Evolutionary conservation across 2,797 vertebrate species (phyloP).

Genomic region (Prionace glauca): DNA sequence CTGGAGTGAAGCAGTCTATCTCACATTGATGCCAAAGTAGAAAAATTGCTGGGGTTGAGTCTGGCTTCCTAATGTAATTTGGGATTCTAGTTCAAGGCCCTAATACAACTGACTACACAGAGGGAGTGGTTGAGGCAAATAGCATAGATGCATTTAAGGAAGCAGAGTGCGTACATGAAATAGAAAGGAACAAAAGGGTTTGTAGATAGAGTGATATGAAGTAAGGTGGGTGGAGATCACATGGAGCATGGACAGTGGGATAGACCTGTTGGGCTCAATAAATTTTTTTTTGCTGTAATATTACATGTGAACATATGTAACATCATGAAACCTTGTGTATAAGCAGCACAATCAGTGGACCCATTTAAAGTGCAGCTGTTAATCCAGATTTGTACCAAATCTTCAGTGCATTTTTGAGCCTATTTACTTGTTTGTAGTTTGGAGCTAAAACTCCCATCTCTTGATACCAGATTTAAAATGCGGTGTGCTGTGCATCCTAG

Average conservation of each 20-base stretch:
- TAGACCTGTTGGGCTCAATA: background rate
- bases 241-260: background rate
- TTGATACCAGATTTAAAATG: constrained; percentile 15
- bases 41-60: too few species aligned
- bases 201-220: background rate
- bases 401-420: constrained; percentile 16
- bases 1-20: too few species aligned
- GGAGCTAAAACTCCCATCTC: background rate
- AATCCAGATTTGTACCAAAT: background rate
- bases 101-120: too few species aligned
- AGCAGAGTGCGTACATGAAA: background rate
- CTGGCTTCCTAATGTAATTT: too few species aligned
- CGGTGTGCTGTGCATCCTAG: background rate
- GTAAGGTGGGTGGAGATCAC: background rate
- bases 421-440: constrained; percentile 17
- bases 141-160: background rate
- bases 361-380: background rate
- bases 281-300: background rate
- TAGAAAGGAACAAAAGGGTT: background rate
- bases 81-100: too few species aligned
- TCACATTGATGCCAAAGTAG: too few species aligned
- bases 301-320: background rate
- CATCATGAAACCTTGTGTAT: background rate
- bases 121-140: background rate
- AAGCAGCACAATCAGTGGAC: constrained; percentile 6